These are phyloP conservation scores for Melanotus villosus DNA, from an alignment of 2,888 invertebrate genomes.

Conservation along the genomic window DNA sequence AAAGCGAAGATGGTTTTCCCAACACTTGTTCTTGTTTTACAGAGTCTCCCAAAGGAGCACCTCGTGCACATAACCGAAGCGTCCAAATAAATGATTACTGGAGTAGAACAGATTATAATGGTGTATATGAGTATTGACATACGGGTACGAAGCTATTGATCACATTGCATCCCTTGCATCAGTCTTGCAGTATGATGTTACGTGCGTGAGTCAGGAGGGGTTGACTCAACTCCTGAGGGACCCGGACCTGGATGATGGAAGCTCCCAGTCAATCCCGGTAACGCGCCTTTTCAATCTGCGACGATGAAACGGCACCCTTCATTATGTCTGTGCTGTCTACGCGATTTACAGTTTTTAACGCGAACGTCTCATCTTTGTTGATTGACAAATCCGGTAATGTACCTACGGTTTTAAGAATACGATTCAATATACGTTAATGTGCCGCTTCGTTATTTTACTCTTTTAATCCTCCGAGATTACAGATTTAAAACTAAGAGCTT, in stretches of 20 bases:
- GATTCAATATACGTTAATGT: too few species aligned
- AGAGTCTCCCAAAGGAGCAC: conserved; percentile 18
- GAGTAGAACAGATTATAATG: conserved; percentile 49
- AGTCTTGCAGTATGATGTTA: conserved; percentile 53
- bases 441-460: not conserved
- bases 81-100: conserved; percentile 47
- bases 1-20: too few species aligned
- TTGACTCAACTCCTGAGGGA: conserved; percentile 65
- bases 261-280: conserved; percentile 66
- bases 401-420: conserved; percentile 1
- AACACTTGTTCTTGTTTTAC: not conserved
- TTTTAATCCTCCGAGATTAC: too few species aligned
- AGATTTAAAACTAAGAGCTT: too few species aligned
- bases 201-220: conserved; percentile 61
- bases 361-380: conserved; percentile 40
- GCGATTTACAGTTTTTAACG: conserved; percentile 52
- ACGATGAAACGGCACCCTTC: conserved; percentile 62
- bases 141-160: conserved; percentile 49
- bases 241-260: conserved; percentile 65
- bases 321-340: conserved; percentile 58
- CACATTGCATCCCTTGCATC: conserved; percentile 48
- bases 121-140: conserved; percentile 48
- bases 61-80: conserved; percentile 33
- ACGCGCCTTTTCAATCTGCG: conserved; percentile 68
- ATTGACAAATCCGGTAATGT: conserved; percentile 41